Conservation (phyloP, 2,797 vertebrate genomes). For the Natrix natrix region DNA sequence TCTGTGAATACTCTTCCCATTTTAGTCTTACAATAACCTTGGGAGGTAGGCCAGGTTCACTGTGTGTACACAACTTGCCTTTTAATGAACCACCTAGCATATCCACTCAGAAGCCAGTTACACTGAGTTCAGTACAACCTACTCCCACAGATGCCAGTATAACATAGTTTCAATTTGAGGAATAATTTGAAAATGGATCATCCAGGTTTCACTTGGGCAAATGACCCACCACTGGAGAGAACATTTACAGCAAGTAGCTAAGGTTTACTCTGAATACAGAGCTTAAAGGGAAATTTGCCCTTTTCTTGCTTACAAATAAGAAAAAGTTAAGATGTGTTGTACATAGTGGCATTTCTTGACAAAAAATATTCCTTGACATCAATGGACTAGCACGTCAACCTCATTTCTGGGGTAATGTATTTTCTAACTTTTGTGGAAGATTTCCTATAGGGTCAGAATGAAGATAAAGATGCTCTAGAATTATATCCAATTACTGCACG, state of each 20-base stretch:
- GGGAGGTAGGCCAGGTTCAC: neutral
- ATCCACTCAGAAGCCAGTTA: neutral
- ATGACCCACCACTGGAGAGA: neutral
- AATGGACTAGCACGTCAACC: neutral
- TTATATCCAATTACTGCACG: neutral
- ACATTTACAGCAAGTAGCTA: neutral
- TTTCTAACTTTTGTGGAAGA: neutral
- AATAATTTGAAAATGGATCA: neutral
- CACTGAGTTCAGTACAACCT: neutral
- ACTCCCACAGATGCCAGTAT: neutral
- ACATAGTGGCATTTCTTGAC: neutral
- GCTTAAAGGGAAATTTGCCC: neutral
- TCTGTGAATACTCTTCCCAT: neutral
- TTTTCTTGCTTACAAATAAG: neutral
- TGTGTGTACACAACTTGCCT: too few species aligned
- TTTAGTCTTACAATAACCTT: neutral
- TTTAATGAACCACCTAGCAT: neutral
- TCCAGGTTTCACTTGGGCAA: neutral
- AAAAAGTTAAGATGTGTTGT: neutral
- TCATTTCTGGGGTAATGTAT: neutral
- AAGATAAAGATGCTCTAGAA: neutral
- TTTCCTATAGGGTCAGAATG: neutral
- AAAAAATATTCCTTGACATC: neutral
- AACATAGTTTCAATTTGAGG: neutral
- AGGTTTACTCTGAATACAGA: neutral